Conservation (phyloP, 2,888 invertebrate genomes). For the Dynastes hyllus region DNA sequence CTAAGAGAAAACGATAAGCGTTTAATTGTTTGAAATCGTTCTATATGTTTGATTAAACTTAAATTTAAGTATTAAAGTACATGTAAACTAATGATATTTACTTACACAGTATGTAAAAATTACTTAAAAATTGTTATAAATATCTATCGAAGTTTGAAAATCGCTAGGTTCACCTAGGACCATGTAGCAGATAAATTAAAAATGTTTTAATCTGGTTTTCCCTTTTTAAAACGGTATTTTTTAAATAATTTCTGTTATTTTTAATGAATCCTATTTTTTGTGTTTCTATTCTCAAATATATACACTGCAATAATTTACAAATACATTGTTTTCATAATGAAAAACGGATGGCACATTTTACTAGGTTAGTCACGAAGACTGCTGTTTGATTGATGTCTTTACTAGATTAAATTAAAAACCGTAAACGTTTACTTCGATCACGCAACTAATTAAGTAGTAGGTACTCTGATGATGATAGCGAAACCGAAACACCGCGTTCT, state of each 20-base stretch:
- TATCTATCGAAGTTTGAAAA: background rate
- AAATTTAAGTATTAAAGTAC: background rate
- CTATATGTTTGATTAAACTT: background rate
- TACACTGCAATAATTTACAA: background rate
- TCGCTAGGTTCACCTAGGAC: background rate
- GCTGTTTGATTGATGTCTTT: background rate
- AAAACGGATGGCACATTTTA: constrained; percentile 7
- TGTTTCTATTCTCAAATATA: background rate
- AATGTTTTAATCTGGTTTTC: background rate
- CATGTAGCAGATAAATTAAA: background rate
- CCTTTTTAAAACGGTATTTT: background rate
- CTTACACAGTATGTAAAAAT: background rate
- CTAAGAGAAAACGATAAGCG: background rate
- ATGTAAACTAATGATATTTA: background rate
- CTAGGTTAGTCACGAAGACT: background rate
- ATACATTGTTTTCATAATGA: background rate
- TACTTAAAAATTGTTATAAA: background rate
- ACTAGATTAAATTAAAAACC: too few relatives aligned
- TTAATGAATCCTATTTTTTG: background rate
- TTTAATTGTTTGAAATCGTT: background rate
- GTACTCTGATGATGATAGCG: too few relatives aligned
- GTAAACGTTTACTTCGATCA: too few relatives aligned
- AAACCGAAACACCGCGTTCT: background rate
- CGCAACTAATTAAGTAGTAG: too few relatives aligned
- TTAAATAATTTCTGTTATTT: background rate